Conservation (phyloP, 2,888 invertebrate species). For the Epinotia brunnichana region DNA sequence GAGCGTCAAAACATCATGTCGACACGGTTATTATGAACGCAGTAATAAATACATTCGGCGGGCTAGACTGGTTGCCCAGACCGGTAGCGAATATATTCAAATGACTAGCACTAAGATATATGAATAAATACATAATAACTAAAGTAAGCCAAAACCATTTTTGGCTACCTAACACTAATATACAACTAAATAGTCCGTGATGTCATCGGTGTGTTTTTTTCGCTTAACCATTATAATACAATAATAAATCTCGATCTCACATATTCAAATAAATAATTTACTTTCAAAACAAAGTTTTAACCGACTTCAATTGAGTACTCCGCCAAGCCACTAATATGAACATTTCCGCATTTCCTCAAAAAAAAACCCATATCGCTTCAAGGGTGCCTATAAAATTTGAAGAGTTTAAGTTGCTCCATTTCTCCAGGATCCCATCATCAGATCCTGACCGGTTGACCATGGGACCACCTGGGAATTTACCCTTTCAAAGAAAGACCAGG, state of each 20-base stretch:
- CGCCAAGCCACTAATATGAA: too few relatives aligned
- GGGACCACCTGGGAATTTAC: too few relatives aligned
- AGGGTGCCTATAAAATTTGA: too few relatives aligned
- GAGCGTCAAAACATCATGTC: constrained; percentile 60
- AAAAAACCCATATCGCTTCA: too few relatives aligned
- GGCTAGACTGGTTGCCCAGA: background rate
- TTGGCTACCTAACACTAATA: background rate
- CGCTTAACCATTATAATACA: background rate
- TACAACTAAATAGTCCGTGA: background rate
- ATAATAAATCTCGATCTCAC: background rate
- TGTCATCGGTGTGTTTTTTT: background rate
- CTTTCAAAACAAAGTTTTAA: too few relatives aligned
- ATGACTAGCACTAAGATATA: background rate
- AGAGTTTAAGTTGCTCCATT: too few relatives aligned
- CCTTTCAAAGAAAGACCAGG: too few relatives aligned
- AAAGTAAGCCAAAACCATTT: background rate
- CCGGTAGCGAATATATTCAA: background rate
- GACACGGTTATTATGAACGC: constrained; percentile 48
- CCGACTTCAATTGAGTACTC: too few relatives aligned
- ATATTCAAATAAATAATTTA: background rate
- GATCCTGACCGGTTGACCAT: too few relatives aligned
- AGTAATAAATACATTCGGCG: constrained; percentile 8
- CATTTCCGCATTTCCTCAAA: too few relatives aligned
- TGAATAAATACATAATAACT: background rate
- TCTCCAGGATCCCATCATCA: too few relatives aligned